These are phyloP conservation scores for Apeira syringaria DNA, from an alignment of 2,888 invertebrate genomes.

Conservation along the genomic window DNA sequence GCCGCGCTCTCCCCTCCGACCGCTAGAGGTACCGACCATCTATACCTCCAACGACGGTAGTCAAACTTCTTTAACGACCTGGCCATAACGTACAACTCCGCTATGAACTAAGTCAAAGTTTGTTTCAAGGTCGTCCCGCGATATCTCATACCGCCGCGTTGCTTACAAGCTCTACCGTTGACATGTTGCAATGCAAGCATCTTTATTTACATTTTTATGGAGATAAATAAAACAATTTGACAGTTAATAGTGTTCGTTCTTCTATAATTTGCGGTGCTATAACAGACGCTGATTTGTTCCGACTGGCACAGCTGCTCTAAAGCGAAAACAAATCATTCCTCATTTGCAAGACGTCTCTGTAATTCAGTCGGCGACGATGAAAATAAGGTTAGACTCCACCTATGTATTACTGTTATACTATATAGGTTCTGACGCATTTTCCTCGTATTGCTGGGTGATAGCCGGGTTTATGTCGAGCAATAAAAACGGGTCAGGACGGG, in stretches of 20 bases:
- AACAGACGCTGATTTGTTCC: slow-evolving; percentile 32
- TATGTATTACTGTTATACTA: slow-evolving; percentile 62
- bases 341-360: slow-evolving; percentile 61
- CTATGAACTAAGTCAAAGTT: slow-evolving; percentile 73
- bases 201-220: slow-evolving; percentile 26
- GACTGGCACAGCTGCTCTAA: slow-evolving; percentile 34
- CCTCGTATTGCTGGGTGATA: slow-evolving; percentile 70
- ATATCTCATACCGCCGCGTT: slow-evolving; percentile 56
- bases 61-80: slow-evolving; percentile 78
- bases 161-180: slow-evolving; percentile 43
- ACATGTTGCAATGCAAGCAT: slow-evolving; percentile 37
- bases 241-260: slow-evolving; percentile 14
- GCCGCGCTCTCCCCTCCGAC: slow-evolving; percentile 89
- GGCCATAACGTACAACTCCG: slow-evolving; percentile 68
- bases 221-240: slow-evolving; percentile 22
- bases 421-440: slow-evolving; percentile 66
- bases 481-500: slow-evolving; percentile 79
- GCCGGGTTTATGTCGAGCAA: slow-evolving; percentile 73
- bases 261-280: slow-evolving; percentile 29
- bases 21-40: slow-evolving; percentile 86
- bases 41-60: slow-evolving; percentile 58
- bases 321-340: slow-evolving; percentile 57
- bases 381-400: slow-evolving; percentile 63
- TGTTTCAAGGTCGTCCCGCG: slow-evolving; percentile 74
- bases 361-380: slow-evolving; percentile 57